Base-by-base conservation (phyloP, 2,888 invertebrate species). In the Drosophila meridiana region DNA sequence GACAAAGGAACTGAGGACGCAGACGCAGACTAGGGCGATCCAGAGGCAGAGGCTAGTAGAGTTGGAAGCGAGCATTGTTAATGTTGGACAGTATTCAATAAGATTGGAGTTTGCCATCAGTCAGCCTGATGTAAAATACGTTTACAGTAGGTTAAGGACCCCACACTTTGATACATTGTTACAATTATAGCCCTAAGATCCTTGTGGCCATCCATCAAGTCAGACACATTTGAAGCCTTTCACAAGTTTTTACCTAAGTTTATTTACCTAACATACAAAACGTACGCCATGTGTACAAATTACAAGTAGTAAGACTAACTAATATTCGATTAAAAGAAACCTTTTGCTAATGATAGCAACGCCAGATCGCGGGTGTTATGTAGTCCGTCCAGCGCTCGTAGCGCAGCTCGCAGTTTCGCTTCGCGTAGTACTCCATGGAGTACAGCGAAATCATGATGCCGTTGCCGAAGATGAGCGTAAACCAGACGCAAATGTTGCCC, bases 401-500 rank as follows among this genome's bases (percentile, higher is more conserved):
- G 20, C 59, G 61, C 26, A 78, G 75, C 4, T 80, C 69, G 68
- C 93, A 93, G 73, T 93, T 93, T 52, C 76, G 76, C 11, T 87
- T 82, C 3, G 93, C 90, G 82, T 87, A 93, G 74, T 92, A 92
- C 93, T 99, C 99, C 95, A 98, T 96, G 32, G 96, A 94, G 92
- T 98, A 98, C 3, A 97, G 91, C 84, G 96, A 96, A 91, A 93
- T 82, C 57, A 93, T 71, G 34, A 88, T 82, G 72, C 97, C 97
- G 78, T 95, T 96, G 59, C 99, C 99, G 20, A 96, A 93, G 65
- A 96, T 95, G 64, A 98, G 94, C 0, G 95, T 93, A 53, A 97
- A 94, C 98, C 98, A 98, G 91, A 99, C 94, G 62, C 98, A 94
- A n/a, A 98, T 94, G 92, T 99, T 99, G 62, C 96, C 95, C 3